Evolutionary conservation across 2,888 invertebrate species (phyloP), one percentile per base, ranked within the genome.

Genomic region (Tachina grossa): DNA sequence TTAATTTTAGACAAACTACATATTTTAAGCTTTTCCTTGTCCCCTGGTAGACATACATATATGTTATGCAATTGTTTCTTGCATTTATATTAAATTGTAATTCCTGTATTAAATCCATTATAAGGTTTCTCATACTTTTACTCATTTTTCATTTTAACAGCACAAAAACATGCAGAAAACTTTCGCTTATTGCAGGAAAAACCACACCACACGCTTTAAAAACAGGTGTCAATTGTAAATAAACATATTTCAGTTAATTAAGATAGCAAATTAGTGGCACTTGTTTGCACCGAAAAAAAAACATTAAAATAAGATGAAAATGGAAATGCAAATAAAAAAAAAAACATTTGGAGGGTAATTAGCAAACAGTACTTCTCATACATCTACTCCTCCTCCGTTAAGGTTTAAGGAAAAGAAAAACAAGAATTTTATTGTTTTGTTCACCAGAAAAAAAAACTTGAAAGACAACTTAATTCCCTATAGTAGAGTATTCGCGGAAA

Each of bases 121-220:
- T 80, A 80, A 49, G 79, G 79, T 16, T 80, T 80, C 79, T 22
- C 19, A 55, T 22, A 10, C 39, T 14, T 65, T 66, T 47, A 57
- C 43, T 19, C 43, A 39, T 57, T 59, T 72, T 57, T 55, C n/a
- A 57, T 57, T 71, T 31, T 4, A 5, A 13, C 43, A 69, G 19
- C 11, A 22, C 31, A n/a, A 31, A 76, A 39, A 13, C 61, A 11
- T 41, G 9, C 9, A 31, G 3, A 6, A 41, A 31, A 31, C 2
- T 31, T n/a, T 66, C 31, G 9, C 4, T 41, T 16, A 43, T 43
- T 10, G 61, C 43, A 31, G 31, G 31, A 31, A 63, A 19, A 59
- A 41, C 10, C 2, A 61, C 16, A 63, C 6, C 13, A 14, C 14
- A 14, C 16, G 6, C 31, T 13, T 45, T 41, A 3, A 16, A 68